Base-by-base conservation (phyloP, 2,888 invertebrate species). In the Dicroscelio sp. region DNA sequence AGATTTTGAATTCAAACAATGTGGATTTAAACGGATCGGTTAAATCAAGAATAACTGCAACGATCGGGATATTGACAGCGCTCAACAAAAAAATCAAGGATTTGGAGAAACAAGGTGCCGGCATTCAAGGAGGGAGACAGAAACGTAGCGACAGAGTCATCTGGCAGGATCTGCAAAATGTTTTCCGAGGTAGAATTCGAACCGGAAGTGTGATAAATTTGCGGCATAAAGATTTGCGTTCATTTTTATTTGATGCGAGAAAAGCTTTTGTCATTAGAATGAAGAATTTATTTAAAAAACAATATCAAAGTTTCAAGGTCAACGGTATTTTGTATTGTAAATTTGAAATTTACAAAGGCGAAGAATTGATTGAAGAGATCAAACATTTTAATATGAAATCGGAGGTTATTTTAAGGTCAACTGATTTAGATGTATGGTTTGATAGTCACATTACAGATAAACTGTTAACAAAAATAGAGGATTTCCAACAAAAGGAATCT, bases 391-490 rank as follows among this genome's bases (percentile, higher is more conserved):
- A 35, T 27, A 23, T 23, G 1, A 67, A 35, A 76, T 35, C n/a
- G 27, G 71, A 78, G 10, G 67, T 84, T n/a, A 79, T 88, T 79
- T 75, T 73, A 79, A 23, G 2, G n/a, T 23, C 52, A 38, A 79
- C 79, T 17, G 33, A 79, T 33, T 33, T 88, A 2, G 31, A 52
- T 55, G 2, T n/a, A 10, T 85, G 63, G 88, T 80, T 38, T 65
- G 17, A 43, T 33, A 48, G 73, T 6, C 69, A 88, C 38, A 69
- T 78, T 35, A 33, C 8, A 55, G 67, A 82, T 4, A 33, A 71
- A 71, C 23, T 88, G 31, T n/a, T 69, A 38, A 17, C 23, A 17
- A 88, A 78, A 78, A 35, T 79, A 12, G 88, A 84, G 48, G 80
- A 80, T 33, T 89, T 85, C 35, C 63, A 75, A 23, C 12, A 80